Conservation (phyloP, 1,140 invertebrate species). For the Pygmarrhopalites habei region DNA sequence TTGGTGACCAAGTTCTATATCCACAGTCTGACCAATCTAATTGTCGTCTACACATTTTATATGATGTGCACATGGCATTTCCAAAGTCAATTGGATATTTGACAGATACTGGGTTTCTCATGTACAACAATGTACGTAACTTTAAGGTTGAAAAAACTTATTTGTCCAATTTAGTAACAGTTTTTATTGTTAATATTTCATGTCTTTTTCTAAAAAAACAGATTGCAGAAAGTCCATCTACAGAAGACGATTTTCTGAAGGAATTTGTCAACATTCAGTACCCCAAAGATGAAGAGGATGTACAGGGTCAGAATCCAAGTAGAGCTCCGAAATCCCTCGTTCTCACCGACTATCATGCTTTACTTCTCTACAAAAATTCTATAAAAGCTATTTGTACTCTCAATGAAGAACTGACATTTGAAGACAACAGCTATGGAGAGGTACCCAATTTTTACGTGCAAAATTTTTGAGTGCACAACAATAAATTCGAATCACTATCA, state of each 20-base stretch:
- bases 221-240: too few relatives aligned
- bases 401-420: conserved; percentile 77
- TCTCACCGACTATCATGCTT: conserved; percentile 81
- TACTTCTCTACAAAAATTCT: conserved; percentile 73
- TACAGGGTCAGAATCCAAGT: too few relatives aligned
- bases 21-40: conserved; percentile 19
- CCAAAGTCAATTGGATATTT: conserved; percentile 32
- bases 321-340: conserved; percentile 70
- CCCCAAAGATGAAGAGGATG: too few relatives aligned
- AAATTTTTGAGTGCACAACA: too few relatives aligned
- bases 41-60: conserved; percentile 20
- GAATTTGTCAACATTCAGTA: conserved; percentile 38
- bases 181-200: too few relatives aligned
- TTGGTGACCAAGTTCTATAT: conserved; percentile 11
- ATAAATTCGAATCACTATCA: too few relatives aligned
- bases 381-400: conserved; percentile 77
- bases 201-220: too few relatives aligned
- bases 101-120: conserved; percentile 25
- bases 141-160: too few relatives aligned
- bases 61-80: conserved; percentile 16
- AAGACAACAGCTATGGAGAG: conserved; percentile 67
- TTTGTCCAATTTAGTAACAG: too few relatives aligned
- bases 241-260: conserved; percentile 38
- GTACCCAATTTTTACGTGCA: too few relatives aligned
- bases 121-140: conserved; percentile 31